These are phyloP conservation scores for Macrobrachium rosenbergii DNA, from an alignment of 1,140 invertebrate genomes.

Conservation along the genomic window DNA sequence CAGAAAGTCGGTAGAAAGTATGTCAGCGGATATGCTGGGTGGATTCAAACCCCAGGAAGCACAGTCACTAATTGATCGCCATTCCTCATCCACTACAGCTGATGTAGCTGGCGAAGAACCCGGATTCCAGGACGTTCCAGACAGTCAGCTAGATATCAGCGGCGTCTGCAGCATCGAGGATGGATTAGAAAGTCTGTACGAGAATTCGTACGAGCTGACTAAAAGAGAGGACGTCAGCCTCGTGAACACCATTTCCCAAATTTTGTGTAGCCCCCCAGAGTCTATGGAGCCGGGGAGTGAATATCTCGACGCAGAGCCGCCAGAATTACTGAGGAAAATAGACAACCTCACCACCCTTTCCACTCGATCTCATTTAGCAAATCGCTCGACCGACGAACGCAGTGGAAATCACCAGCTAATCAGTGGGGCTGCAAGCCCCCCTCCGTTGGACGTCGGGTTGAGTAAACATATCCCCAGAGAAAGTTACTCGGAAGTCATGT, in stretches of 20 bases:
- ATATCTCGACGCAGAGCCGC: not conserved
- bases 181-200: not conserved
- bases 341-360: not conserved
- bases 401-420: too few relatives aligned
- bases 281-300: conserved; percentile 40
- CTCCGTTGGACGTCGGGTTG: too few relatives aligned
- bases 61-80: too few relatives aligned
- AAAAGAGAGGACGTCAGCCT: conserved; percentile 18
- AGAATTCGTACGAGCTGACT: not conserved
- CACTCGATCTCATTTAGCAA: not conserved
- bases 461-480: too few relatives aligned
- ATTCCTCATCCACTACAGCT: too few relatives aligned
- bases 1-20: not conserved
- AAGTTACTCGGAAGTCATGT: too few relatives aligned
- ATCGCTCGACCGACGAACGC: not conserved
- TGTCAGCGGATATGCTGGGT: not conserved
- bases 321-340: not conserved
- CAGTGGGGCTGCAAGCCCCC: too few relatives aligned
- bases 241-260: conserved; percentile 39
- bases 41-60: not conserved
- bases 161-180: conserved; percentile 27
- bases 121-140: conserved; percentile 11
- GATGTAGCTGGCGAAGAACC: not conserved
- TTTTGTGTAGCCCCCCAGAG: conserved; percentile 43
- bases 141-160: not conserved